A percentile compares a stretch with the other conserved stretches of the same genome.
Evolutionary conservation across 2,888 invertebrate genomes (phyloP).

Genomic region (Ganaspis brasiliensis): DNA sequence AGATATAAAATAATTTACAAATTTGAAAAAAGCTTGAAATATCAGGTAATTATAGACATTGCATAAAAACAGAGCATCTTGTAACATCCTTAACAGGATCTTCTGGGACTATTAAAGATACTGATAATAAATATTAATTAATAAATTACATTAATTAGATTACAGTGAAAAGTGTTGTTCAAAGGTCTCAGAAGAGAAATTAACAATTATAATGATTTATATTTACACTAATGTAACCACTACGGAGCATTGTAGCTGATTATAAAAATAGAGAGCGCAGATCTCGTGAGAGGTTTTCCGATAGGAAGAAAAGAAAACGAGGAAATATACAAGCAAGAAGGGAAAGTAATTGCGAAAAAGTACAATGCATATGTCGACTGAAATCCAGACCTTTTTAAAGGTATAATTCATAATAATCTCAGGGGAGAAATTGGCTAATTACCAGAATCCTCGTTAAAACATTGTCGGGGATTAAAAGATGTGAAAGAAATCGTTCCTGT

Average conservation of each 20-base stretch:
- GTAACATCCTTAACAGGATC: constrained; percentile 7
- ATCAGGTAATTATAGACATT: no score
- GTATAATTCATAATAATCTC: background rate
- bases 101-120: constrained; percentile 15
- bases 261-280: constrained; percentile 25
- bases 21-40: constrained; percentile 22
- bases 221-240: constrained; percentile 27
- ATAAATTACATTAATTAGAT: background rate
- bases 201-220: constrained; percentile 13
- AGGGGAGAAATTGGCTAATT: constrained; percentile 38
- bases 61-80: constrained; percentile 30
- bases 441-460: constrained; percentile 24
- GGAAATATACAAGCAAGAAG: constrained; percentile 47
- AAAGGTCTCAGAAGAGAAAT: constrained; percentile 22
- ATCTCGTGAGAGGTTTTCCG: constrained; percentile 37
- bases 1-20: constrained; percentile 22
- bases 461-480: constrained; percentile 19
- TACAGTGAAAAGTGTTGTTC: background rate
- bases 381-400: constrained; percentile 32
- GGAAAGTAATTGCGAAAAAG: constrained; percentile 62
- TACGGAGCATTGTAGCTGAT: constrained; percentile 42
- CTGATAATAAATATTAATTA: background rate
- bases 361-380: constrained; percentile 77
- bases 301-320: constrained; percentile 44
- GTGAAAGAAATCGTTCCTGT: constrained; percentile 48